Evolutionary conservation across 2,888 invertebrate species (phyloP).

Genomic region (Coleophora flavipennella): DNA sequence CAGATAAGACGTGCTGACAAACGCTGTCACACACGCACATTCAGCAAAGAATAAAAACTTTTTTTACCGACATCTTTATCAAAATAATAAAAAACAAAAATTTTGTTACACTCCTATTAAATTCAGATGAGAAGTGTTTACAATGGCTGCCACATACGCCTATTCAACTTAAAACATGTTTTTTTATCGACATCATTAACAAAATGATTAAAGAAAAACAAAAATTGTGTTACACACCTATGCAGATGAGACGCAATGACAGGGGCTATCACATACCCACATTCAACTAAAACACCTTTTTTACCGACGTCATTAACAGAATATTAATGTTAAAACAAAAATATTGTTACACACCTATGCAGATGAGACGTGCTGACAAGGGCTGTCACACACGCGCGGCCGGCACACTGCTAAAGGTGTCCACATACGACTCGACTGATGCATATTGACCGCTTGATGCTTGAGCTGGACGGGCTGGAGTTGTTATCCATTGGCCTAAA

Average conservation of each 20-base stretch:
- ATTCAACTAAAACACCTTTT: no score
- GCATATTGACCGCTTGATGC: slow-evolving; percentile 59
- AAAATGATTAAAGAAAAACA: slow-evolving; percentile 7
- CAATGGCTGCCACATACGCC: no score
- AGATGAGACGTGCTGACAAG: slow-evolving; percentile 29
- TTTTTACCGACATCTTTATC: no score
- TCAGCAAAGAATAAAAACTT: no score
- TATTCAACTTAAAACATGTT: no score
- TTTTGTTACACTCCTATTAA: no score
- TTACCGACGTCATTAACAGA: no score
- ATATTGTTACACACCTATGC: slow-evolving; percentile 29
- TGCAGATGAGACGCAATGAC: no score
- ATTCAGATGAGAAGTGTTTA: no score
- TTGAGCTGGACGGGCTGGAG: slow-evolving; percentile 34
- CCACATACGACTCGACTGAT: slow-evolving; percentile 16
- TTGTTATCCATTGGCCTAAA: slow-evolving; percentile 26
- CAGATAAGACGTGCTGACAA: slow-evolving; percentile 29
- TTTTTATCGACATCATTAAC: no score
- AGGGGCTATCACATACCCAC: no score
- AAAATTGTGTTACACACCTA: slow-evolving; percentile 23
- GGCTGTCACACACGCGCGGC: slow-evolving; percentile 30
- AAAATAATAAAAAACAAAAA: no score
- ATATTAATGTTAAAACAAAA: slow-evolving; percentile 14
- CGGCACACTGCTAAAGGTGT: slow-evolving; percentile 23
- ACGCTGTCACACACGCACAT: slow-evolving; percentile 31